Evolutionary conservation across 1,140 invertebrate genomes (phyloP).

Genomic region (Ylistrum balloti): DNA sequence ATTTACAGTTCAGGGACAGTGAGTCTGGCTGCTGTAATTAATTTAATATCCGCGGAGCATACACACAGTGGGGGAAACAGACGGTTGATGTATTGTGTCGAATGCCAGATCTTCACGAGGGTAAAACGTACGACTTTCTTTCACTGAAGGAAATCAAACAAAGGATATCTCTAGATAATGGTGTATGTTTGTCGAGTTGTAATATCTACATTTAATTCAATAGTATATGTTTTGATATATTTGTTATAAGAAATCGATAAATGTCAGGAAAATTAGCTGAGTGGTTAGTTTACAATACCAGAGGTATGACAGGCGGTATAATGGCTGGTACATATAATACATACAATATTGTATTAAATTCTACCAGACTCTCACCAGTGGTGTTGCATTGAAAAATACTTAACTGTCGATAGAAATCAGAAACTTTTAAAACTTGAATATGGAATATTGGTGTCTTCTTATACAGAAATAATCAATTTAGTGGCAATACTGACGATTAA

Average conservation of each 20-base stretch:
- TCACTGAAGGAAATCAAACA: background rate
- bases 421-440: no score
- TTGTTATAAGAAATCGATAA: background rate
- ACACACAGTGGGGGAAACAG: background rate
- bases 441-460: no score
- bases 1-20: background rate
- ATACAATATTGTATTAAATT: no score
- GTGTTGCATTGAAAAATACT: no score
- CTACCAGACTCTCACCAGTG: no score
- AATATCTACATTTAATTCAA: background rate
- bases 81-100: slow-evolving; percentile 16
- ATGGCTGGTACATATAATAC: no score
- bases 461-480: no score
- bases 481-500: no score
- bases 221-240: background rate
- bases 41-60: background rate
- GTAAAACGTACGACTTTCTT: background rate
- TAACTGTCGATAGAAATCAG: no score
- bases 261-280: slow-evolving; percentile 4
- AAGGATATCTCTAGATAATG: background rate
- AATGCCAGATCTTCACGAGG: background rate
- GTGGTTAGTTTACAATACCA: no score
- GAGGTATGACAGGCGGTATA: no score
- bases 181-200: background rate
- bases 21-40: slow-evolving; percentile 3